Conservation (phyloP, 2,113 vertebrate genomes). For the Larimichthys crocea region DNA sequence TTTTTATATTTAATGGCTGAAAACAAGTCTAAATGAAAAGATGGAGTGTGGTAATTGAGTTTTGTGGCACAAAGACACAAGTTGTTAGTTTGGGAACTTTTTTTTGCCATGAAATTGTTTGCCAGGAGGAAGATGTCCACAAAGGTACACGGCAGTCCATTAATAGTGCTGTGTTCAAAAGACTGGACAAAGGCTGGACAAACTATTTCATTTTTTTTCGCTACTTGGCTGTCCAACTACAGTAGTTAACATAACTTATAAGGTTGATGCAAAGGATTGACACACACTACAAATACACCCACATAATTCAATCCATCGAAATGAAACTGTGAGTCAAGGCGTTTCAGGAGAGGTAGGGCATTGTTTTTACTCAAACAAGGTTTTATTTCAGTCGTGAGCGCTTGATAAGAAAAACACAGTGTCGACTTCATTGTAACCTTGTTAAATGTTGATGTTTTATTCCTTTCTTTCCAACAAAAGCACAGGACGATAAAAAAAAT, state of each 20-base stretch:
- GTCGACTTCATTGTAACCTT: too few relatives aligned
- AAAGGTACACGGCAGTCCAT: neutral
- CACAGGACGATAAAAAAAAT: neutral
- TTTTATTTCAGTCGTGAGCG: too few relatives aligned
- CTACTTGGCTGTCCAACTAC: neutral
- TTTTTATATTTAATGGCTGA: neutral
- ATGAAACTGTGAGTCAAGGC: neutral
- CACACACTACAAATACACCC: neutral
- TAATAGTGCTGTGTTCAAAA: neutral
- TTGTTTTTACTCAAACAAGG: too few relatives aligned
- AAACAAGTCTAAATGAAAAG: neutral
- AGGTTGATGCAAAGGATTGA: neutral
- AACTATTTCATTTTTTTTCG: neutral
- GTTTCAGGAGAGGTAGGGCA: neutral
- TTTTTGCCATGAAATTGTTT: slow-evolving; percentile 26
- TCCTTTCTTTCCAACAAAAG: neutral
- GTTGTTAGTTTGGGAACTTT: neutral
- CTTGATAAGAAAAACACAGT: too few relatives aligned
- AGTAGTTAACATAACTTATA: neutral
- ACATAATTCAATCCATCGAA: neutral
- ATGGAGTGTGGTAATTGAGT: neutral
- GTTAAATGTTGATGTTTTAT: too few relatives aligned
- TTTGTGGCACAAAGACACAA: neutral
- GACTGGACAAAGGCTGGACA: neutral
- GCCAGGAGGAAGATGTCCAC: neutral